phyloP scores from a whole-genome alignment of 2,888 invertebrate species.

The Blastobasis lacticolella region DNA sequence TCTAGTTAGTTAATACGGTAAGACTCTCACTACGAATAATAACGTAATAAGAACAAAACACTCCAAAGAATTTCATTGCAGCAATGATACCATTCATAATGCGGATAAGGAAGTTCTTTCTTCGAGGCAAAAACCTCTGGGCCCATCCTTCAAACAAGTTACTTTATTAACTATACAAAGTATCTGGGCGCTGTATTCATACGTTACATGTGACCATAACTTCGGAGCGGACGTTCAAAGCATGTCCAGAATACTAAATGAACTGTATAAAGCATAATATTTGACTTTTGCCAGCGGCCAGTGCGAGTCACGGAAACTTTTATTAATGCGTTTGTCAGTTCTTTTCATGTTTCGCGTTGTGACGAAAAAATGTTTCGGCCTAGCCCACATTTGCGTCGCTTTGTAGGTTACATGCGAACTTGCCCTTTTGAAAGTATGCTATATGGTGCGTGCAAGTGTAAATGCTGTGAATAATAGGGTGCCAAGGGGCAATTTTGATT shows the following conservation, averaged over 20 bases:
- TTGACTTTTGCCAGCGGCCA: constrained; percentile 30
- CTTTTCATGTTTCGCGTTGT: constrained; percentile 21
- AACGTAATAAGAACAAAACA: neutral
- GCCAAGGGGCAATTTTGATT: neutral
- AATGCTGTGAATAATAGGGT: no score
- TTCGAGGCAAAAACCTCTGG: neutral
- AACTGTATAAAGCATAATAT: constrained; percentile 39
- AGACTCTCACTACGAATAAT: no score
- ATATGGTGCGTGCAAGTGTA: constrained; percentile 2
- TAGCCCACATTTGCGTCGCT: constrained; percentile 17
- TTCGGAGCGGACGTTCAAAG: constrained; percentile 21
- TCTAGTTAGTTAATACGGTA: no score
- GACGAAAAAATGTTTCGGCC: constrained; percentile 20
- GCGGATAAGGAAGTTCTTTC: constrained; percentile 1
- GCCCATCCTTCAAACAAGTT: constrained; percentile 4
- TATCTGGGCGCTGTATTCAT: constrained; percentile 25
- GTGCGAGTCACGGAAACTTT: constrained; percentile 27
- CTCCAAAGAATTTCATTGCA: neutral
- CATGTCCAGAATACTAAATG: constrained; percentile 50
- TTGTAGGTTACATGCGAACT: constrained; percentile 6
- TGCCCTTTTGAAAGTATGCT: neutral
- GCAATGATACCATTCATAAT: constrained; percentile 1
- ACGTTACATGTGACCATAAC: constrained; percentile 27
- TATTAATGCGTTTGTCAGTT: constrained; percentile 37
- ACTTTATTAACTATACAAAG: constrained; percentile 24